Conservation (phyloP, 2,797 vertebrate species). For the Menidia menidia region DNA sequence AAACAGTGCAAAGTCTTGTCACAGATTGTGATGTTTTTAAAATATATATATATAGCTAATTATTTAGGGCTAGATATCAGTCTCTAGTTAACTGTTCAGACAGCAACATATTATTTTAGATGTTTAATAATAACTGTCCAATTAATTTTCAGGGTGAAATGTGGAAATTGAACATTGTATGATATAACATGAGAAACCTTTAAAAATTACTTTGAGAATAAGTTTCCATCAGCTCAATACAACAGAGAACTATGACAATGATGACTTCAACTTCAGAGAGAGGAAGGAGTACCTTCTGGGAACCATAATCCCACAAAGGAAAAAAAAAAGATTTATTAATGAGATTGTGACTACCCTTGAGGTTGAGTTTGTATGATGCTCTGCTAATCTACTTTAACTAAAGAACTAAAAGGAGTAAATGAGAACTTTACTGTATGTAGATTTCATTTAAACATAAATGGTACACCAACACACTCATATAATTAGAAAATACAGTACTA, state of each 20-base stretch:
- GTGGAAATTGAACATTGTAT: slow-evolving; percentile 2
- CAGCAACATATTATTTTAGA: slow-evolving; percentile 6
- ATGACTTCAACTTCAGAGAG: slow-evolving; percentile 25
- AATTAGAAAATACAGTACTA: slow-evolving; percentile 50
- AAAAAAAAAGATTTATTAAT: slow-evolving; percentile 27
- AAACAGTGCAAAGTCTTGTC: slow-evolving; percentile 55
- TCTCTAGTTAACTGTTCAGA: slow-evolving; percentile 10
- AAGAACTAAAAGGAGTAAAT: slow-evolving; percentile 30
- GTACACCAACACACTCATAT: slow-evolving; percentile 15
- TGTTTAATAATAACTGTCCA: neutral
- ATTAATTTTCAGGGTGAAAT: neutral
- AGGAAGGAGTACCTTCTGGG: slow-evolving; percentile 47
- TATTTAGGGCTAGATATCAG: slow-evolving; percentile 34
- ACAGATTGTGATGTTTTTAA: slow-evolving; percentile 30
- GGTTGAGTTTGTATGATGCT: slow-evolving; percentile 36
- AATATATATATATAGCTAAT: slow-evolving; percentile 5
- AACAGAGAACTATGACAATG: slow-evolving; percentile 13
- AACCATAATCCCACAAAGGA: slow-evolving; percentile 52
- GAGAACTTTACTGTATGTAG: slow-evolving; percentile 69
- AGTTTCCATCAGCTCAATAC: slow-evolving; percentile 14
- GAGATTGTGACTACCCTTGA: slow-evolving; percentile 36
- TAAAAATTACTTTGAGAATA: slow-evolving; percentile 9
- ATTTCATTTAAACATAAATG: slow-evolving; percentile 47
- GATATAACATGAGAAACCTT: slow-evolving; percentile 6
- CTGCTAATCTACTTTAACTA: slow-evolving; percentile 27